phyloP scores from a whole-genome alignment of 2,888 invertebrate genomes.

The Odiellus spinosus region DNA sequence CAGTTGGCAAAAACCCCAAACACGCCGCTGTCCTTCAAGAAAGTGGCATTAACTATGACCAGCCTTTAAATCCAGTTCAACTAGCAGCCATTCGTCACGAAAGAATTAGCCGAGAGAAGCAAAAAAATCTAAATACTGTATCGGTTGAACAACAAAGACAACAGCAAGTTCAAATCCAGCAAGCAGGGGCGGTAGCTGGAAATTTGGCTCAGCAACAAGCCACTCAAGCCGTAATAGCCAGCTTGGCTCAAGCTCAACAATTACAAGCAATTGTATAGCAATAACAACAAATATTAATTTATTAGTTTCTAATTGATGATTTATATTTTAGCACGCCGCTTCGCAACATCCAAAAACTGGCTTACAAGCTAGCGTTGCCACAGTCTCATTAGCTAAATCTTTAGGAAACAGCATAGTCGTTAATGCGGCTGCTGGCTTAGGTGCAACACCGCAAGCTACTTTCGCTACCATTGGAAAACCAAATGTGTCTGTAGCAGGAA shows the following conservation, averaged over 20 bases:
- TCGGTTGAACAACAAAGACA: slow-evolving; percentile 29
- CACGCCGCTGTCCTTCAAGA: slow-evolving; percentile 68
- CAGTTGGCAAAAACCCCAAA: slow-evolving; percentile 56
- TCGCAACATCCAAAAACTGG: slow-evolving; percentile 8
- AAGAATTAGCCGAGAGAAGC: slow-evolving; percentile 66
- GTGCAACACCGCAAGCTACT: slow-evolving; percentile 13
- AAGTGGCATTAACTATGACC: slow-evolving; percentile 66
- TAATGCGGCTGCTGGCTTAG: slow-evolving; percentile 13
- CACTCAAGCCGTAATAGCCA: slow-evolving; percentile 16
- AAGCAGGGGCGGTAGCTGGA: slow-evolving; percentile 15
- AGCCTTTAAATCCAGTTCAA: slow-evolving; percentile 47
- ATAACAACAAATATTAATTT: too few relatives aligned
- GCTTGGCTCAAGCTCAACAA: slow-evolving; percentile 15
- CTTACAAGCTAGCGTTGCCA: slow-evolving; percentile 8
- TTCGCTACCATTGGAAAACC: slow-evolving; percentile 13
- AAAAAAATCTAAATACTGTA: slow-evolving; percentile 30
- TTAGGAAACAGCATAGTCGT: slow-evolving; percentile 16
- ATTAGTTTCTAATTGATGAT: neutral
- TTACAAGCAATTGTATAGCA: slow-evolving; percentile 7
- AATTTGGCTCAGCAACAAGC: slow-evolving; percentile 8
- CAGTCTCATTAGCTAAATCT: slow-evolving; percentile 12
- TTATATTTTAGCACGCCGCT: neutral
- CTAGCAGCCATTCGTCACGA: slow-evolving; percentile 45
- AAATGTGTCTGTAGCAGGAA: slow-evolving; percentile 9
- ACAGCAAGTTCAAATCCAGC: slow-evolving; percentile 31